Percentiles rank a stretch among this genome's conserved stretches.
Evolutionary conservation across 2,888 invertebrate genomes (phyloP).

Genomic region (Scaptodrosophila latifasciaeformis): DNA sequence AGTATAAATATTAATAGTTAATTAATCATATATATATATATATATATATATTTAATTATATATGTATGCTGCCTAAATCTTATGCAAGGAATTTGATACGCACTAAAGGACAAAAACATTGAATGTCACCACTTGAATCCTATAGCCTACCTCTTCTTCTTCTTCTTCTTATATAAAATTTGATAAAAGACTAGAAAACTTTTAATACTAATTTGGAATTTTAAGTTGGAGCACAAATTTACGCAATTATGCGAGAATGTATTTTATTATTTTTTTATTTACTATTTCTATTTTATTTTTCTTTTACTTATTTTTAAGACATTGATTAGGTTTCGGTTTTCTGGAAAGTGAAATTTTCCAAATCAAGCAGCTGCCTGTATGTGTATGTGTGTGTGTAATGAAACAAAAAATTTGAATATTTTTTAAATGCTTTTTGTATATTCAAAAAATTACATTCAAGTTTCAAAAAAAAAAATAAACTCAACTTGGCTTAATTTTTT

Average conservation of each 20-base stretch:
- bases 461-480: slow-evolving; percentile 23
- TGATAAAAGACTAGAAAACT: background rate
- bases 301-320: too few relatives aligned
- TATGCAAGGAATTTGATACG: background rate
- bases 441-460: slow-evolving; percentile 33
- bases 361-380: background rate
- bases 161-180: background rate
- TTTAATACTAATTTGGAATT: too few relatives aligned
- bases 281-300: too few relatives aligned
- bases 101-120: too few relatives aligned
- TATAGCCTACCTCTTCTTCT: too few relatives aligned
- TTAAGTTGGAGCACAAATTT: too few relatives aligned
- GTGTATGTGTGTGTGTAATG: slow-evolving; percentile 23
- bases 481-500: slow-evolving; percentile 19
- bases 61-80: too few relatives aligned
- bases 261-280: too few relatives aligned
- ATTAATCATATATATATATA: slow-evolving; percentile 25
- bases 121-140: background rate
- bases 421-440: slow-evolving; percentile 17
- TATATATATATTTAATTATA: slow-evolving; percentile 8
- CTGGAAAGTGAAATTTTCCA: too few relatives aligned
- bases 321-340: too few relatives aligned
- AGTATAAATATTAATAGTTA: slow-evolving; percentile 5
- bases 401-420: slow-evolving; percentile 13
- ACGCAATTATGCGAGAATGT: too few relatives aligned